phyloP scores from a whole-genome alignment of 2,797 vertebrate species.

The Vespertilio murinus region DNA sequence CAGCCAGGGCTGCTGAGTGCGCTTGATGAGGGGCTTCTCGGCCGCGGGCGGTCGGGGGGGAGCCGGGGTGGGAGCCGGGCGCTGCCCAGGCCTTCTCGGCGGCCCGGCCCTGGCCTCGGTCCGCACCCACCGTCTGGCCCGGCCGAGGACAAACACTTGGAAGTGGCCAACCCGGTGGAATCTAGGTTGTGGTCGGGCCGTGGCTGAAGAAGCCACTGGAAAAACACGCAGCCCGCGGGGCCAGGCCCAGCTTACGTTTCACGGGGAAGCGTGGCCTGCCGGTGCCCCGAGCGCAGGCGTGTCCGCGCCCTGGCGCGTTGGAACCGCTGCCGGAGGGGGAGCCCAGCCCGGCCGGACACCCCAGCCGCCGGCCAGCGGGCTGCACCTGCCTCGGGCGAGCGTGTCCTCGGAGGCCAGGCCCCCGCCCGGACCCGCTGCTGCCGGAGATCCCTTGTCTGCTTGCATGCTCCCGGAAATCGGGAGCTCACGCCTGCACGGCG shows the following conservation, averaged over 20 bases:
- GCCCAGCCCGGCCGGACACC: too few species aligned
- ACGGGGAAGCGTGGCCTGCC: slow-evolving; percentile 6
- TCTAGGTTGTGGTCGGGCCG: slow-evolving; percentile 68
- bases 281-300: slow-evolving; percentile 43
- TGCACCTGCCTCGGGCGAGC: neutral
- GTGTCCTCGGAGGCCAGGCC: neutral
- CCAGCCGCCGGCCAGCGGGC: neutral
- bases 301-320: neutral
- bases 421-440: neutral
- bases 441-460: neutral
- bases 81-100: neutral
- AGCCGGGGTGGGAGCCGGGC: neutral
- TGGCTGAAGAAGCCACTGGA: slow-evolving; percentile 66
- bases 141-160: slow-evolving; percentile 63
- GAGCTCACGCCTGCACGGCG: neutral
- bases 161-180: slow-evolving; percentile 57
- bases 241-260: slow-evolving; percentile 59
- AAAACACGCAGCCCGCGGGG: slow-evolving; percentile 59
- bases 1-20: neutral
- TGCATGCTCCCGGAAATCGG: neutral
- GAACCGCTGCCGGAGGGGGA: neutral
- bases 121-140: slow-evolving; percentile 35
- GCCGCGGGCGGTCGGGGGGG: neutral
- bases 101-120: neutral
- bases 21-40: neutral